Conservation (phyloP, 2,888 invertebrate genomes). For the Capitulum mitella region DNA sequence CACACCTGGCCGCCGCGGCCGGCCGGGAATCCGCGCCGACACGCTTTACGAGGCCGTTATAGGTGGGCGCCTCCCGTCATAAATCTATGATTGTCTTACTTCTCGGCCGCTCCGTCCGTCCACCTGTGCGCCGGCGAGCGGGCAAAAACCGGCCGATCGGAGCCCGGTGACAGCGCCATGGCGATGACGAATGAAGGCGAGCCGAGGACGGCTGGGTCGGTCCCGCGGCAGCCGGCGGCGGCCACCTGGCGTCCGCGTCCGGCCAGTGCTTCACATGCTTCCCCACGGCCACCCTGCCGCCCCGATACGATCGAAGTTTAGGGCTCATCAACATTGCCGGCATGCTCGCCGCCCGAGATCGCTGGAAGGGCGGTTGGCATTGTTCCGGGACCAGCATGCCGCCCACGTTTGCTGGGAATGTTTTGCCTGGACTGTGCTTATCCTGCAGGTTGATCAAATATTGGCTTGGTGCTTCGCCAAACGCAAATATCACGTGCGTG, state of each 20-base stretch:
- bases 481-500: too few species aligned
- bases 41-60: background rate
- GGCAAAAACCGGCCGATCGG: background rate
- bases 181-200: background rate
- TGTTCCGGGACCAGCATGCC: background rate
- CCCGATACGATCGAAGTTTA: background rate
- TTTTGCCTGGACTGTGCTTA: background rate
- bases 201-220: background rate
- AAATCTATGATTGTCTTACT: slow-evolving; percentile 16
- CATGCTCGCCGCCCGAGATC: background rate
- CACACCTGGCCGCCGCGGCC: background rate
- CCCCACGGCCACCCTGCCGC: background rate
- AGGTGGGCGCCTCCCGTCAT: background rate
- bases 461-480: too few species aligned
- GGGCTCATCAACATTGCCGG: slow-evolving; percentile 22
- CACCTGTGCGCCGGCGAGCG: background rate
- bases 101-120: background rate
- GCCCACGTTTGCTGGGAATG: background rate
- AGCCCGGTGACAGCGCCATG: background rate
- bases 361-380: background rate
- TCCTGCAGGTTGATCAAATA: too few species aligned
- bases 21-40: background rate
- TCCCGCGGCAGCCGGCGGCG: background rate
- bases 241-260: background rate
- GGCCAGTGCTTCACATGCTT: background rate